Evolutionary conservation across 2,113 vertebrate species (phyloP).

Genomic region (Oxygymnocypris stewartii): DNA sequence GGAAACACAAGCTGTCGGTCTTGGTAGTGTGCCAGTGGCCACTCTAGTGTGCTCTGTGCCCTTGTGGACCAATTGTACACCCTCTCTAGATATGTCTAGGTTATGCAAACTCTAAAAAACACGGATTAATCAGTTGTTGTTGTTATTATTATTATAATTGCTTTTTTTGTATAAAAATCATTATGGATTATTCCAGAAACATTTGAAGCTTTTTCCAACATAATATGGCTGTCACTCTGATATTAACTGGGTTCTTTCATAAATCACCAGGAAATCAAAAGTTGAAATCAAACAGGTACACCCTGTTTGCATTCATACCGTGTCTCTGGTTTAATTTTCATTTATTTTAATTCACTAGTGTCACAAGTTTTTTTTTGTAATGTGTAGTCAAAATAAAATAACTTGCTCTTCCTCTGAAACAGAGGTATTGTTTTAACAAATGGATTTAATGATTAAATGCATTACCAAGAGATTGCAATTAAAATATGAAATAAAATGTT

Average conservation of each 20-base stretch:
- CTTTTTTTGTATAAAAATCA: background rate
- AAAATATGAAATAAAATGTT: background rate
- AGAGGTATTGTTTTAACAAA: background rate
- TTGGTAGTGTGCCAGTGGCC: constrained; percentile 44
- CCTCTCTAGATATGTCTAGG: background rate
- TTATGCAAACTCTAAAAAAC: constrained; percentile 26
- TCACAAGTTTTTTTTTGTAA: background rate
- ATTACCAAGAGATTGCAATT: background rate
- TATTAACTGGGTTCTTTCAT: background rate
- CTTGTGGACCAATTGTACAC: constrained; percentile 28
- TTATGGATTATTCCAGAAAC: constrained; percentile 6
- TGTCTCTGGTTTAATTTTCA: background rate
- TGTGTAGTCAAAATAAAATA: background rate
- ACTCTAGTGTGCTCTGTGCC: background rate
- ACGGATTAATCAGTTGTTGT: constrained; percentile 33
- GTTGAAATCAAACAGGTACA: too few species aligned
- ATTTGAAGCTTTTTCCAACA: background rate
- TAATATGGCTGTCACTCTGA: background rate
- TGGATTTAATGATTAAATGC: background rate
- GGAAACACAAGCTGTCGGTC: constrained; percentile 59
- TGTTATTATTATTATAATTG: background rate
- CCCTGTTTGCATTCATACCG: background rate
- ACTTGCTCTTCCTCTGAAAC: background rate
- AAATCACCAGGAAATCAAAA: background rate
- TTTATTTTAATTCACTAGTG: background rate